These are phyloP conservation scores for Andrena chrysosceles DNA, from an alignment of 2,888 invertebrate species.

Conservation along the genomic window DNA sequence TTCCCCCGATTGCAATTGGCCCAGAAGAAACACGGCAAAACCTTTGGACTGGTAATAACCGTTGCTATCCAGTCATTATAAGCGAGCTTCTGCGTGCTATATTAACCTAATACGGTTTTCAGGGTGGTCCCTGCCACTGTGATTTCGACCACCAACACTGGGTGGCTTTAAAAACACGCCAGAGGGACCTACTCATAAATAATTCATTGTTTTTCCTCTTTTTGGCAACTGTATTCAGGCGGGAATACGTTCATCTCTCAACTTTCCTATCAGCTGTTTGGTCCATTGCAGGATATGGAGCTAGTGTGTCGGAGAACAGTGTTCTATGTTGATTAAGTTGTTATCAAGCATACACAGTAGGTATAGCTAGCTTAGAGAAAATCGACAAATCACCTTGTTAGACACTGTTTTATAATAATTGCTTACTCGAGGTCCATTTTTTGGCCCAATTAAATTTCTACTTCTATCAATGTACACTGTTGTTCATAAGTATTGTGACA, in stretches of 20 bases:
- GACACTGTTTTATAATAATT: too few relatives aligned
- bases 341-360: too few relatives aligned
- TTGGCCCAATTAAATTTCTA: too few relatives aligned
- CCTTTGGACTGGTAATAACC: conserved; percentile 71
- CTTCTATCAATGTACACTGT: too few relatives aligned
- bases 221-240: not conserved
- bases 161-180: conserved; percentile 39
- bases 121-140: conserved; percentile 73
- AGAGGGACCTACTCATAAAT: conserved; percentile 35
- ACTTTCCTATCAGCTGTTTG: not conserved
- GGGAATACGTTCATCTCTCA: not conserved
- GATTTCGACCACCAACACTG: conserved; percentile 38
- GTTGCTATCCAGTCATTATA: conserved; percentile 72
- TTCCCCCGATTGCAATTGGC: conserved; percentile 47
- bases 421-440: too few relatives aligned
- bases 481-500: too few relatives aligned
- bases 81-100: conserved; percentile 66
- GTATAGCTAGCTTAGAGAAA: too few relatives aligned
- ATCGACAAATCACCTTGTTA: too few relatives aligned
- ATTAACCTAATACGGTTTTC: conserved; percentile 77
- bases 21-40: conserved; percentile 69
- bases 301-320: too few relatives aligned
- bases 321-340: too few relatives aligned
- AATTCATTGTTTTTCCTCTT: conserved; percentile 27
- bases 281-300: too few relatives aligned